phyloP scores from a whole-genome alignment of 2,888 invertebrate genomes.

The Lasioglossum zephyrum region DNA sequence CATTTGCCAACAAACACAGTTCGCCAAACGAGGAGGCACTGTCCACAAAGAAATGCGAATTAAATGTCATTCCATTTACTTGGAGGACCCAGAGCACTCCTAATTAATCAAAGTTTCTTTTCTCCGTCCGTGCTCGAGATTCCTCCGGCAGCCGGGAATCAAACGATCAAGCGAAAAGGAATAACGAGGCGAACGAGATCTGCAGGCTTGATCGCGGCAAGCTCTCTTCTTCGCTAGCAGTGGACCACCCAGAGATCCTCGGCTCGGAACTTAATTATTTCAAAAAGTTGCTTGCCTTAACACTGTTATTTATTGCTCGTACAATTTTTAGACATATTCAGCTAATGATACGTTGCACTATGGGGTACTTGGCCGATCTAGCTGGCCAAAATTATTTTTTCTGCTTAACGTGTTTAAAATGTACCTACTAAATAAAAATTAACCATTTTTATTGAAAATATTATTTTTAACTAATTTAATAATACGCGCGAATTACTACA shows the following conservation, averaged over 20 bases:
- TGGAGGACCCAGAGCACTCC: not conserved
- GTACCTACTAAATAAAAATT: too few species aligned
- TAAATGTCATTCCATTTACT: conserved; percentile 10
- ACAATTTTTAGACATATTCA: too few species aligned
- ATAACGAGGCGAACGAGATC: conserved; percentile 12
- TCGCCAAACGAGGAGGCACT: not conserved
- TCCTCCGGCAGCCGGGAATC: not conserved
- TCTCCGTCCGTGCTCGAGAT: not conserved
- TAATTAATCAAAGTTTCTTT: conserved; percentile 1
- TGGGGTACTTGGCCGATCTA: too few species aligned
- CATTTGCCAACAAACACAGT: not conserved
- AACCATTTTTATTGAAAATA: too few species aligned
- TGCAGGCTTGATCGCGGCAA: not conserved
- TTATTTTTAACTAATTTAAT: too few species aligned
- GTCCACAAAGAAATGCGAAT: conserved; percentile 7
- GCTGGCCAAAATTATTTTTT: too few species aligned
- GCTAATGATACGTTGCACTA: too few species aligned
- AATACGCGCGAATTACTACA: too few species aligned
- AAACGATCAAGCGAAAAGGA: not conserved
- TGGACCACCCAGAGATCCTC: not conserved
- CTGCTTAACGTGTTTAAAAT: too few species aligned
- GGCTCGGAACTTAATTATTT: conserved; percentile 22
- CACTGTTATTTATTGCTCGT: too few species aligned
- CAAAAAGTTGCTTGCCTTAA: not conserved
- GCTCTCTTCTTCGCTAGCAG: not conserved